phyloP scores from a whole-genome alignment of 1,140 invertebrate genomes.

The Cotesia chilonis region DNA sequence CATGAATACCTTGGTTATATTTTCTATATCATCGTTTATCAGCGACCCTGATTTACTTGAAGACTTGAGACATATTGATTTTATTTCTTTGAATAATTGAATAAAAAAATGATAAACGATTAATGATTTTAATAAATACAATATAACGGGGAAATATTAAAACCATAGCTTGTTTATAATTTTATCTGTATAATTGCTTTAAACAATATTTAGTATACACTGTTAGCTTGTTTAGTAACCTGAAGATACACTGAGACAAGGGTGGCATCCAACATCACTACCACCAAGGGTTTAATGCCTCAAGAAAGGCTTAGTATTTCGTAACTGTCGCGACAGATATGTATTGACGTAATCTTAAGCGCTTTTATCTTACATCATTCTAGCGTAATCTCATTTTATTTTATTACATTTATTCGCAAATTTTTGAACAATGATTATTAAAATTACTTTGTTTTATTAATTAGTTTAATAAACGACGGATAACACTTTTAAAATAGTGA shows the following conservation, averaged over 20 bases:
- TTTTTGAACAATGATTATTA: neutral
- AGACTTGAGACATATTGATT: no score
- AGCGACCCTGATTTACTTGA: no score
- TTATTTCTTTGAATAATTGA: no score
- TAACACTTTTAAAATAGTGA: no score
- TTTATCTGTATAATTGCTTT: slow-evolving; percentile 11
- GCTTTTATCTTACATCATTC: slow-evolving; percentile 1
- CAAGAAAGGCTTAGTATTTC: slow-evolving; percentile 20
- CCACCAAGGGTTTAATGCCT: slow-evolving; percentile 27
- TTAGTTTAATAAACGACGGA: no score
- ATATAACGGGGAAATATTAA: neutral
- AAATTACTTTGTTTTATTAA: no score
- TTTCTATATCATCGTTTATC: no score
- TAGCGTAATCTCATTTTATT: neutral
- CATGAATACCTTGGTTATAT: no score
- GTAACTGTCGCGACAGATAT: slow-evolving; percentile 26
- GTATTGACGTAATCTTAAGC: slow-evolving; percentile 10
- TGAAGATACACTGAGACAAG: slow-evolving; percentile 17
- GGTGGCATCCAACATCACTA: slow-evolving; percentile 2
- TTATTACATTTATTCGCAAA: slow-evolving; percentile 8
- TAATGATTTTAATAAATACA: no score
- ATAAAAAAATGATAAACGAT: no score
- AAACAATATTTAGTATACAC: slow-evolving; percentile 20
- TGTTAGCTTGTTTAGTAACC: slow-evolving; percentile 18
- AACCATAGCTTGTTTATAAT: no score